These are phyloP conservation scores for Zaprionus nigranus DNA, from an alignment of 1,140 invertebrate genomes.

Conservation along the genomic window DNA sequence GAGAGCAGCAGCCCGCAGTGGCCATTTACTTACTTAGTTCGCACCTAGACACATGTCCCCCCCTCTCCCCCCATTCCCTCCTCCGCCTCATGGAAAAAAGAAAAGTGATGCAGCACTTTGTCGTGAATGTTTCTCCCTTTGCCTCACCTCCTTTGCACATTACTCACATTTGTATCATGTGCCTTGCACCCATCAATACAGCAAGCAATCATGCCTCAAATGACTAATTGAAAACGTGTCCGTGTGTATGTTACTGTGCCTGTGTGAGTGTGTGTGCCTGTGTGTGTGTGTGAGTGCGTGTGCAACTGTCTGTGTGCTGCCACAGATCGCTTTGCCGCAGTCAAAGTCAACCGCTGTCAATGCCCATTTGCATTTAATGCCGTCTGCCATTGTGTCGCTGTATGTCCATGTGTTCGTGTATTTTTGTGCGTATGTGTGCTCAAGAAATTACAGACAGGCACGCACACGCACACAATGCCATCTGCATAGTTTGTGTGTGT, in stretches of 20 bases:
- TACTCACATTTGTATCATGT: background rate
- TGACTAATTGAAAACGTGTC: slow-evolving; percentile 70
- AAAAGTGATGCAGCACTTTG: slow-evolving; percentile 6
- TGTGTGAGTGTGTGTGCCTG: slow-evolving; percentile 1
- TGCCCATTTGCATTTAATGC: slow-evolving; percentile 38
- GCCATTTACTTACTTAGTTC: slow-evolving; percentile 33
- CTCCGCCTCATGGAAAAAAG: background rate
- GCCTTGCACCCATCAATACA: slow-evolving; percentile 24
- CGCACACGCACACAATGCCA: slow-evolving; percentile 66
- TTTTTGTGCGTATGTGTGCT: slow-evolving; percentile 45
- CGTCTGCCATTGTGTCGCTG: background rate
- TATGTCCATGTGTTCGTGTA: background rate
- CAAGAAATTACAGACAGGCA: slow-evolving; percentile 68
- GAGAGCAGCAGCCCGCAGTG: slow-evolving; percentile 48
- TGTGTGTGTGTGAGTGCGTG: background rate
- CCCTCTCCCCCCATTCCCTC: background rate
- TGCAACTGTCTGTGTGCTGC: background rate
- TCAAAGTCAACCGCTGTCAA: slow-evolving; percentile 14
- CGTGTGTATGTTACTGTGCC: slow-evolving; percentile 18
- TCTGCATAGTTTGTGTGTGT: slow-evolving; percentile 65
- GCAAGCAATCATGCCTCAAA: slow-evolving; percentile 61
- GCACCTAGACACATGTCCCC: background rate
- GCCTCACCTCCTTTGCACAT: background rate
- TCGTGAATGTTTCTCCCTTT: background rate
- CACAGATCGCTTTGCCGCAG: background rate